phyloP scores from a whole-genome alignment of 2,888 invertebrate genomes.

The Liposcelis brunnea region DNA sequence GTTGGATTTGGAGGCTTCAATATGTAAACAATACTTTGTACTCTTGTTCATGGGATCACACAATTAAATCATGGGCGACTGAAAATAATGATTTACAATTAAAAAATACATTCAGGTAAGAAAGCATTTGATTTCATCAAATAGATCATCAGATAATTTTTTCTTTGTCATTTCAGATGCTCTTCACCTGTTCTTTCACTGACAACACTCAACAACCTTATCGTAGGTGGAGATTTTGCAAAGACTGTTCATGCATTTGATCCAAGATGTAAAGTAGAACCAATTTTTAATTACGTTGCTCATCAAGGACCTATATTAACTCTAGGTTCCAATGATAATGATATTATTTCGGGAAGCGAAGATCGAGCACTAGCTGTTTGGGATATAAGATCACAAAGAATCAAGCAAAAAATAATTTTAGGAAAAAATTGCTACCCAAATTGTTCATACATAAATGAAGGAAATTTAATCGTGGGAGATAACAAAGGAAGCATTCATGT shows the following conservation, averaged over 20 bases:
- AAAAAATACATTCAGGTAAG: constrained; percentile 28
- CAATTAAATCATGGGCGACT: constrained; percentile 38
- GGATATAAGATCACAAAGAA: constrained; percentile 34
- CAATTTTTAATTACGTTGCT: constrained; percentile 30
- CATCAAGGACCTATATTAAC: constrained; percentile 36
- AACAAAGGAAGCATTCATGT: constrained; percentile 20
- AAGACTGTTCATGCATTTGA: constrained; percentile 37
- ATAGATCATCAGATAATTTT: not conserved
- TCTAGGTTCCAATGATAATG: constrained; percentile 14
- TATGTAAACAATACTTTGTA: constrained; percentile 31
- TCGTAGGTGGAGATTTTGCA: constrained; percentile 37
- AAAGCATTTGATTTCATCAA: no score
- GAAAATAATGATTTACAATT: constrained; percentile 28
- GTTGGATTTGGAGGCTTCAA: constrained; percentile 46
- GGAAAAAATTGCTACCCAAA: constrained; percentile 8
- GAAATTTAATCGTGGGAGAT: constrained; percentile 18
- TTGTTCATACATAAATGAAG: not conserved
- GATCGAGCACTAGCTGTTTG: constrained; percentile 38
- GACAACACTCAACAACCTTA: constrained; percentile 7
- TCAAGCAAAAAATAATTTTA: constrained; percentile 24
- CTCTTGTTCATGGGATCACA: constrained; percentile 44
- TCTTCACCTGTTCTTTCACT: not conserved
- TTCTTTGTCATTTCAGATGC: not conserved
- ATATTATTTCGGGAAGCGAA: constrained; percentile 39
- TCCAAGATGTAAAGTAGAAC: constrained; percentile 27